Percentiles rank a stretch among this genome's conserved stretches.
Evolutionary conservation across 2,888 invertebrate species (phyloP).

Genomic region (Zonitis immaculata): DNA sequence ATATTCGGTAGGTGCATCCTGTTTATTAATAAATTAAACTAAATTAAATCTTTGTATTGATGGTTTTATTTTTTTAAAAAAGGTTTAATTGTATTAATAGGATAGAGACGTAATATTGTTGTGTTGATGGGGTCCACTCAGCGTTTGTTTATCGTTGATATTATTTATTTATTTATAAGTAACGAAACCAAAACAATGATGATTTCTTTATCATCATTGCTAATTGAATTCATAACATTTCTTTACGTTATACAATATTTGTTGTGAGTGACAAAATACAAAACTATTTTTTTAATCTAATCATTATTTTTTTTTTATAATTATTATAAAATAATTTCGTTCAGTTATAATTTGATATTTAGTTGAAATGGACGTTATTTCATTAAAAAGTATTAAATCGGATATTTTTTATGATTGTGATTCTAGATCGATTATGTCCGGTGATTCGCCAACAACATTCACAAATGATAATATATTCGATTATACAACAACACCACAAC

Average conservation of each 20-base stretch:
- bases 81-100: not conserved
- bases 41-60: not conserved
- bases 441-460: constrained; percentile 34
- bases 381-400: not conserved
- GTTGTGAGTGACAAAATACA: constrained; percentile 8
- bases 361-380: not conserved
- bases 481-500: constrained; percentile 16
- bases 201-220: not conserved
- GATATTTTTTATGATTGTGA: constrained; percentile 1
- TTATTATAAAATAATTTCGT: not conserved
- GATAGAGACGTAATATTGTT: not conserved
- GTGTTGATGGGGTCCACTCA: not conserved
- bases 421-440: constrained; percentile 38
- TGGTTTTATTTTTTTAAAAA: not conserved
- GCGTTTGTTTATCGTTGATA: not conserved
- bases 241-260: constrained; percentile 7
- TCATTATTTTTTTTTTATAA: not conserved
- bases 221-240: constrained; percentile 7
- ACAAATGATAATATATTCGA: constrained; percentile 32
- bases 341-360: not conserved
- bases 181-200: not conserved
- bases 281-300: not conserved
- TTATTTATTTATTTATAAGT: not conserved
- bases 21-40: too few species aligned
- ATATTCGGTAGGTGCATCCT: not conserved